phyloP scores from a whole-genome alignment of 1,140 invertebrate genomes.

The Aporrectodea caliginosa region DNA sequence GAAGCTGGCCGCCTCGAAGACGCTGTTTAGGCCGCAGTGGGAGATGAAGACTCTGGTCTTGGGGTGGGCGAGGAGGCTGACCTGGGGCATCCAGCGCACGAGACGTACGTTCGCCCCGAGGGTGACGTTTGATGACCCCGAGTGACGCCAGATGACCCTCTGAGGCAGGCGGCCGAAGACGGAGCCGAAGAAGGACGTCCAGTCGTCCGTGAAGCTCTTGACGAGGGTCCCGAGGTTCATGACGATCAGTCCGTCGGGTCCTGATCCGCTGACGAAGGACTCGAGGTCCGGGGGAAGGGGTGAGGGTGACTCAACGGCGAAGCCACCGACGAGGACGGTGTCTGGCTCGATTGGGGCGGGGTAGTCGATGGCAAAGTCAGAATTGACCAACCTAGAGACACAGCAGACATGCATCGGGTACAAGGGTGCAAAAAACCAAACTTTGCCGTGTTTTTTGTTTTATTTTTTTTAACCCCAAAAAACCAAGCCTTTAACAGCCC shows the following conservation, averaged over 20 bases:
- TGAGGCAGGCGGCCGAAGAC: constrained; percentile 21
- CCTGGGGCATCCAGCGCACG: constrained; percentile 39
- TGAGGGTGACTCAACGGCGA: neutral
- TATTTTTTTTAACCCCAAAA: no score
- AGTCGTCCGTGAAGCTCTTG: constrained; percentile 10
- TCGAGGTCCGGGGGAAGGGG: neutral
- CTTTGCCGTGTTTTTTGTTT: no score
- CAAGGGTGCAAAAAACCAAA: no score
- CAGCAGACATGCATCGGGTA: no score
- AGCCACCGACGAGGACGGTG: constrained; percentile 19
- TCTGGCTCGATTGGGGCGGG: constrained; percentile 18
- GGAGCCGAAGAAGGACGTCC: constrained; percentile 19
- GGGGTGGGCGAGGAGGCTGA: constrained; percentile 34
- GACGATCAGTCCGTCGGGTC: constrained; percentile 14
- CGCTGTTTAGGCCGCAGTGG: constrained; percentile 26
- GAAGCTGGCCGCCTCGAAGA: constrained; percentile 18
- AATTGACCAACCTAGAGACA: constrained; percentile 6
- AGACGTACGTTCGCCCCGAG: constrained; percentile 36
- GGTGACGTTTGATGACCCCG: neutral
- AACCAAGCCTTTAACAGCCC: no score
- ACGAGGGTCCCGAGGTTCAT: constrained; percentile 21
- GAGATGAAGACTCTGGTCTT: constrained; percentile 39
- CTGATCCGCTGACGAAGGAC: constrained; percentile 16
- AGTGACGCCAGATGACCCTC: constrained; percentile 26
- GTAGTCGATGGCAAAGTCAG: constrained; percentile 24